phyloP scores from a whole-genome alignment of 1,140 invertebrate genomes.

The Drosophila navojoa region DNA sequence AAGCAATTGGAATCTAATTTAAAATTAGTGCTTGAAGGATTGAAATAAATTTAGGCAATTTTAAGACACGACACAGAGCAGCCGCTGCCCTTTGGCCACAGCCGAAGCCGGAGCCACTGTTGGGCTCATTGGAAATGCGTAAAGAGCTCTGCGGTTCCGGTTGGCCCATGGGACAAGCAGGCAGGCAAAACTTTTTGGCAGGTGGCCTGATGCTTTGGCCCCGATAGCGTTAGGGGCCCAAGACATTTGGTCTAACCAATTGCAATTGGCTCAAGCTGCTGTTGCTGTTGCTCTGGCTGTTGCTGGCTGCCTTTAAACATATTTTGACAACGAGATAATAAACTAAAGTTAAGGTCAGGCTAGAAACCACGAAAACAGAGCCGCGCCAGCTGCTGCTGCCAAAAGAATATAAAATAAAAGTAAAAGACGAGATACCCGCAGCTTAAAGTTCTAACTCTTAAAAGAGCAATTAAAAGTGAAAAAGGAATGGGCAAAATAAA shows the following conservation, averaged over 20 bases:
- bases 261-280: slow-evolving; percentile 48
- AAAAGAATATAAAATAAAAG: slow-evolving; percentile 5
- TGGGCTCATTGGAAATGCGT: slow-evolving; percentile 74
- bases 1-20: slow-evolving; percentile 80
- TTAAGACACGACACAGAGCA: slow-evolving; percentile 44
- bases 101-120: not conserved
- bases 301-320: not conserved
- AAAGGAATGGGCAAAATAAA: slow-evolving; percentile 1
- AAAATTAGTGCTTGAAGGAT: slow-evolving; percentile 82
- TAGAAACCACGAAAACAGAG: slow-evolving; percentile 17
- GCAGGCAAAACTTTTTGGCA: slow-evolving; percentile 39
- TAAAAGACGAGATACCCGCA: not conserved
- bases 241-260: slow-evolving; percentile 25
- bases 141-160: slow-evolving; percentile 58
- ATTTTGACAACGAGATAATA: slow-evolving; percentile 41
- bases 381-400: slow-evolving; percentile 20
- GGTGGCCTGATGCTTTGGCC: slow-evolving; percentile 70
- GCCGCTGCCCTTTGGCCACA: slow-evolving; percentile 8
- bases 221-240: slow-evolving; percentile 45
- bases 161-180: slow-evolving; percentile 19
- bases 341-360: slow-evolving; percentile 33
- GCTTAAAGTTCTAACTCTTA: slow-evolving; percentile 36
- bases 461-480: slow-evolving; percentile 36
- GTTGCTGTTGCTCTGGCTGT: not conserved
- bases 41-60: slow-evolving; percentile 79